These are phyloP conservation scores for Camponotus fellah DNA, from an alignment of 2,888 invertebrate genomes.

Conservation along the genomic window DNA sequence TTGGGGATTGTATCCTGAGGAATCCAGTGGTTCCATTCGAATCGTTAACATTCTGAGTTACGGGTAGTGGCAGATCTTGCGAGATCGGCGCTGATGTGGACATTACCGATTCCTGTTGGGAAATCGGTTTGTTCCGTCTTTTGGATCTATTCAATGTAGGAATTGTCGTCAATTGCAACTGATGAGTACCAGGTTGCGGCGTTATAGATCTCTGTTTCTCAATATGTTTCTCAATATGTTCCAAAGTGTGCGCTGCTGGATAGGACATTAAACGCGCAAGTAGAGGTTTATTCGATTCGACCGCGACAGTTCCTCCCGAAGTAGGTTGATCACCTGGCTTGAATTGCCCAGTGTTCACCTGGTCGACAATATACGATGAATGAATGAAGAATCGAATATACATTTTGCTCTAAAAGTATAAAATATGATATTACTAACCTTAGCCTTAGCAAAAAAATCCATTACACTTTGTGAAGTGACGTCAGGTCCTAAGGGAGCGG, in stretches of 20 bases:
- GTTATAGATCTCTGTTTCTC: constrained; percentile 90
- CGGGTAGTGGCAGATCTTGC: constrained; percentile 71
- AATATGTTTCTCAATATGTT: constrained; percentile 94
- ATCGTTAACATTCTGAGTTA: constrained; percentile 73
- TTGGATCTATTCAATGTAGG: constrained; percentile 75
- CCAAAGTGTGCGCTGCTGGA: constrained; percentile 92
- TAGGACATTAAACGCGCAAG: constrained; percentile 94
- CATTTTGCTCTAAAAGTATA: neutral
- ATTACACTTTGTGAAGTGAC: constrained; percentile 94
- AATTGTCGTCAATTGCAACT: constrained; percentile 66
- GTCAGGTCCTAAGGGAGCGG: constrained; percentile 89
- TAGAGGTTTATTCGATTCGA: constrained; percentile 88
- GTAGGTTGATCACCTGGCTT: constrained; percentile 82
- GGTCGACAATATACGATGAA: neutral
- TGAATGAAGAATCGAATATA: neutral
- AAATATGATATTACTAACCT: constrained; percentile 73
- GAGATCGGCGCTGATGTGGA: constrained; percentile 73
- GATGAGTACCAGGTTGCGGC: constrained; percentile 87
- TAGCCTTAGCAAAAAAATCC: constrained; percentile 94
- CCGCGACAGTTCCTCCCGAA: constrained; percentile 83
- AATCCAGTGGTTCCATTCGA: constrained; percentile 80
- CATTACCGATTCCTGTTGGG: constrained; percentile 69
- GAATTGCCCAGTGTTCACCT: constrained; percentile 84
- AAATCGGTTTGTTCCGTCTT: constrained; percentile 72
- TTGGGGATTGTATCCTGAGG: constrained; percentile 84